Base-by-base conservation (phyloP, 1,140 invertebrate species). In the Amyelois transitella region DNA sequence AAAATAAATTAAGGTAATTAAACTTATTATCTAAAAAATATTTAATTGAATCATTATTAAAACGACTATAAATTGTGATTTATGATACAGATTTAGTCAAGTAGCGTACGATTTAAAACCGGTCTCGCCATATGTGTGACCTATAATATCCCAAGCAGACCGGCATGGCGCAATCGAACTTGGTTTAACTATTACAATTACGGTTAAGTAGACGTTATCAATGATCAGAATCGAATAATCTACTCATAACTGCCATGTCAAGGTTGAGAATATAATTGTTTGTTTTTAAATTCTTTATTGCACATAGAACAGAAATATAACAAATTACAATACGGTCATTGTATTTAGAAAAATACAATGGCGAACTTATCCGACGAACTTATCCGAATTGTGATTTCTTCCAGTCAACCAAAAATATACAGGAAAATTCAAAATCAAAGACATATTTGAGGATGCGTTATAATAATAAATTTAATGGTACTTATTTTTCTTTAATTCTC, bases 61-160 rank as follows among this genome's bases (percentile, higher is more conserved):
- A 12, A 28, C 7, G 25, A 10, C 25, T 28, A 28, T 6, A 28
- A 6, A 28, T 10, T 10, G 12, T 28, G 7, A 28, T 28, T 2
- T 28, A 28, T 28, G 25, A 28, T 28, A 28, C 43, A 44, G 43
- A 44, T 44, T 18, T 5, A 18, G 43, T 32, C n/a, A 17, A 5
- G 44, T 51, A 51, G 22, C 52, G 10, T 54, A 51, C 47, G 38
- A 51, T 52, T 3, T 19, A 43, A 18, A 66, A 70, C 67, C 59
- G 67, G 67, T 70, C 22, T 10, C 55, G 19, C 49, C 44, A 55
- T 67, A n/a, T 50, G 72, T 64, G 28, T 83, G 77, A 79, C 77
- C 77, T 72, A 75, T 72, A 82, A 81, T 70, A 60, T 64, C 60
- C 68, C 71, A 64, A 57, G 44, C 49, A 45, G 38, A 38, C 28